Conservation (phyloP, 1,140 invertebrate species). For the Diprion similis region DNA sequence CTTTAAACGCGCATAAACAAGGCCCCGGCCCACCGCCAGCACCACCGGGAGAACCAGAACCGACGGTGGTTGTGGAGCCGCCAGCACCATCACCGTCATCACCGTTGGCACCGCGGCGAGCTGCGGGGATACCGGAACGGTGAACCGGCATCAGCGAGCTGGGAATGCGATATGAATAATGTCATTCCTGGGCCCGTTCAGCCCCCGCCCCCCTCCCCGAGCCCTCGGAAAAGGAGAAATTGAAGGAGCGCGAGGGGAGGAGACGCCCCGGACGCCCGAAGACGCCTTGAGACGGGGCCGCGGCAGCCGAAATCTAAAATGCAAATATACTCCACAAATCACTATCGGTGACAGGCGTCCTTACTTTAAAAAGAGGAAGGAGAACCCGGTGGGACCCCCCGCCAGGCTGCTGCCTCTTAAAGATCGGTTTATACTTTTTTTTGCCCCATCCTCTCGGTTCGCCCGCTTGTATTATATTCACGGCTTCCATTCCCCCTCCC, state of each 20-base stretch:
- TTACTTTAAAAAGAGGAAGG: conserved; percentile 57
- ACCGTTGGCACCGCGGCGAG: conserved; percentile 9
- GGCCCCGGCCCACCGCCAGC: conserved; percentile 37
- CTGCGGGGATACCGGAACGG: conserved; percentile 12
- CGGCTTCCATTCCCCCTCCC: not conserved
- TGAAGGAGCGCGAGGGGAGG: conserved; percentile 39
- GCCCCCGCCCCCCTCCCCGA: conserved; percentile 29
- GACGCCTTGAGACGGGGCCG: conserved; percentile 31
- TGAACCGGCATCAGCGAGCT: conserved; percentile 20
- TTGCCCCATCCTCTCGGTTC: not conserved
- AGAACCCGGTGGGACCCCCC: conserved; percentile 57
- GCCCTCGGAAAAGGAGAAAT: conserved; percentile 38
- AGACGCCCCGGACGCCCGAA: conserved; percentile 24
- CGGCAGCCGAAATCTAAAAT: conserved; percentile 61
- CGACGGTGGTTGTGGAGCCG: not conserved
- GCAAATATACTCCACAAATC: conserved; percentile 62
- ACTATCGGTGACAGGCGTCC: conserved; percentile 60
- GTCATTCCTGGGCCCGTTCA: conserved; percentile 51
- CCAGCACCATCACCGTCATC: conserved; percentile 12
- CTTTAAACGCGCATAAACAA: conserved; percentile 63
- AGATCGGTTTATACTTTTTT: conserved; percentile 2
- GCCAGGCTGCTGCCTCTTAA: conserved; percentile 37
- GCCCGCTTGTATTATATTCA: not conserved
- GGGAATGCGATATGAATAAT: conserved; percentile 56
- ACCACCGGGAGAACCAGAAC: not conserved